These are phyloP conservation scores for Callorhinus ursinus DNA, from an alignment of 2,113 vertebrate genomes.

Conservation along the genomic window DNA sequence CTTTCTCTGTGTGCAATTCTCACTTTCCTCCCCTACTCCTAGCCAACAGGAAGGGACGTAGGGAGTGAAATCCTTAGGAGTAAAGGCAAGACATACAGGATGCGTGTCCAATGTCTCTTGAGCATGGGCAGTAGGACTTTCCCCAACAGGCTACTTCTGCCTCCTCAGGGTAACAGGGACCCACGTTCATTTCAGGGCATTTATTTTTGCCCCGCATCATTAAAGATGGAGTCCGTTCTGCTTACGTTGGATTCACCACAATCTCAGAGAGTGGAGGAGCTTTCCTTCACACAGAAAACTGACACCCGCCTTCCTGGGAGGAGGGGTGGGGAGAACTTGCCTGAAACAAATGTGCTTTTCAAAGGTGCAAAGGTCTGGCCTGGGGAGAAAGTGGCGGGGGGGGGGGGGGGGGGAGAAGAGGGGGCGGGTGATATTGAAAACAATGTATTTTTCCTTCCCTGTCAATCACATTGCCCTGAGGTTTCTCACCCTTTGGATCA, in stretches of 20 bases:
- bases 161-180: neutral
- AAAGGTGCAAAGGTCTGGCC: slow-evolving; percentile 73
- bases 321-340: neutral
- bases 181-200: neutral
- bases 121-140: too few species aligned
- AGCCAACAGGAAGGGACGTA: accelerated
- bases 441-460: slow-evolving; percentile 69
- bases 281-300: neutral
- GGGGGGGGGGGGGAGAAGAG: neutral
- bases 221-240: neutral
- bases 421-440: slow-evolving; percentile 34
- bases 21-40: neutral
- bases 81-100: neutral
- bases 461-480: slow-evolving; percentile 65
- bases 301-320: neutral
- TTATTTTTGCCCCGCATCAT: neutral
- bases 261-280: neutral
- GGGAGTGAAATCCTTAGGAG: neutral
- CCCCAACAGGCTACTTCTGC: neutral
- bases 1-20: neutral
- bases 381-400: neutral
- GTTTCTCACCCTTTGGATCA: slow-evolving; percentile 73
- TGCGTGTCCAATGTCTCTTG: accelerated
- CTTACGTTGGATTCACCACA: neutral
- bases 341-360: slow-evolving; percentile 68